A percentile compares a stretch with the other conserved stretches of the same genome.
phyloP scores from a whole-genome alignment of 2,888 invertebrate genomes.

The Pachymerium ferrugineum region DNA sequence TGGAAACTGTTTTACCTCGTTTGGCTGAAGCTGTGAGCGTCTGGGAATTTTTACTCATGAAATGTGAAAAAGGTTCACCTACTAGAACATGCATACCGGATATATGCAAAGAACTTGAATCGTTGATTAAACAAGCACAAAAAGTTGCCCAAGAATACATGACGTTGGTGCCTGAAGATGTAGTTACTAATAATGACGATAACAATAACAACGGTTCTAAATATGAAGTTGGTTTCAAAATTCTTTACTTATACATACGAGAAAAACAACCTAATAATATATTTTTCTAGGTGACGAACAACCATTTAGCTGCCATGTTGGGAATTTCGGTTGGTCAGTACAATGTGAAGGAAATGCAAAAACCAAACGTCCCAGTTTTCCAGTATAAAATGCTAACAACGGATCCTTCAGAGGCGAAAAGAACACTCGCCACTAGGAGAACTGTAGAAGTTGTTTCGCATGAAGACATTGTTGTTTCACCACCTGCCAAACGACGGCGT shows the following conservation, averaged over 20 bases:
- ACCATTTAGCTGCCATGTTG: slow-evolving; percentile 4
- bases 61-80: slow-evolving; percentile 42
- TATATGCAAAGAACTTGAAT: slow-evolving; percentile 40
- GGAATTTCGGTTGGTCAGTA: slow-evolving; percentile 30
- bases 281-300: slow-evolving; percentile 29
- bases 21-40: slow-evolving; percentile 47
- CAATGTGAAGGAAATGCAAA: slow-evolving; percentile 23
- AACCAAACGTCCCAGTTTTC: background rate
- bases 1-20: slow-evolving; percentile 49
- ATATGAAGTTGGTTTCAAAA: slow-evolving; percentile 3
- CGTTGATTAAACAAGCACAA: slow-evolving; percentile 39
- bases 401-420: background rate
- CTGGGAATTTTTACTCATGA: slow-evolving; percentile 52
- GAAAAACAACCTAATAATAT: background rate
- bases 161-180: slow-evolving; percentile 36
- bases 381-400: slow-evolving; percentile 29
- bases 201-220: background rate
- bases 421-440: background rate
- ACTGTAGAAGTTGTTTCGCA: slow-evolving; percentile 16
- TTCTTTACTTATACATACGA: background rate
- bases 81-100: slow-evolving; percentile 37
- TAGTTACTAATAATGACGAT: background rate
- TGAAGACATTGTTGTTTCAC: slow-evolving; percentile 16
- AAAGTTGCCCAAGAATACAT: slow-evolving; percentile 39
- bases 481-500: background rate